Percentiles rank a stretch among this genome's conserved stretches.
phyloP scores from a whole-genome alignment of 1,140 invertebrate genomes.

The Papilio machaon region DNA sequence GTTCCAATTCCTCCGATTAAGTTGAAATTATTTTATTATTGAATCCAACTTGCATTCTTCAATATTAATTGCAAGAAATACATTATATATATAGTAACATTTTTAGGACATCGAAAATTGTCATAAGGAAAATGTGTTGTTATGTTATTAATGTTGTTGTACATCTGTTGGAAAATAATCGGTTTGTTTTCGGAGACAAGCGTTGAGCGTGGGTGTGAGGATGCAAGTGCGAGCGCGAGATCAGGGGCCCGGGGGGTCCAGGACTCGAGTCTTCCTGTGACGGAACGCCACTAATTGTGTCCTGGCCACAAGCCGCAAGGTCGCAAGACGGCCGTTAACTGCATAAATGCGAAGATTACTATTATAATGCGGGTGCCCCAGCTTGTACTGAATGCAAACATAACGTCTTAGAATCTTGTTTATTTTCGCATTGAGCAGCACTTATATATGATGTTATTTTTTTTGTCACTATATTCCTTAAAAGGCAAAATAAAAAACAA shows the following conservation, averaged over 20 bases:
- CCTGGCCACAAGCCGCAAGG: slow-evolving; percentile 70
- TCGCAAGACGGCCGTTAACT: slow-evolving; percentile 60
- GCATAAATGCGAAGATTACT: slow-evolving; percentile 74
- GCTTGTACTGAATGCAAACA: slow-evolving; percentile 49
- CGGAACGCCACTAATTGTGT: slow-evolving; percentile 68
- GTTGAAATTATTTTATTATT: not conserved
- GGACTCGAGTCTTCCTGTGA: slow-evolving; percentile 45
- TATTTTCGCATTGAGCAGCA: not conserved
- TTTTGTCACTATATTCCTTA: too few relatives aligned
- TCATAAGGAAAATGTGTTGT: not conserved
- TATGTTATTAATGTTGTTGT: not conserved
- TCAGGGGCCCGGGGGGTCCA: not conserved
- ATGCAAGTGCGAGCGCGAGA: slow-evolving; percentile 9
- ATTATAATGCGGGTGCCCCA: slow-evolving; percentile 56
- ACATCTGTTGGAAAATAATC: not conserved
- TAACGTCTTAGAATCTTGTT: not conserved
- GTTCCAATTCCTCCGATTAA: not conserved
- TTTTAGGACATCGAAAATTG: not conserved
- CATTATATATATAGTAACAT: too few relatives aligned
- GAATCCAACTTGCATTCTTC: not conserved
- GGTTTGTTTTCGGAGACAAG: slow-evolving; percentile 8
- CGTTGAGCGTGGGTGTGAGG: slow-evolving; percentile 17
- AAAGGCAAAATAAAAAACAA: too few relatives aligned
- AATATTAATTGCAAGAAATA: too few relatives aligned
- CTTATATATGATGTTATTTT: too few relatives aligned